Conservation (phyloP, 2,113 vertebrate genomes). For the Chaetorhynchus papuensis region DNA sequence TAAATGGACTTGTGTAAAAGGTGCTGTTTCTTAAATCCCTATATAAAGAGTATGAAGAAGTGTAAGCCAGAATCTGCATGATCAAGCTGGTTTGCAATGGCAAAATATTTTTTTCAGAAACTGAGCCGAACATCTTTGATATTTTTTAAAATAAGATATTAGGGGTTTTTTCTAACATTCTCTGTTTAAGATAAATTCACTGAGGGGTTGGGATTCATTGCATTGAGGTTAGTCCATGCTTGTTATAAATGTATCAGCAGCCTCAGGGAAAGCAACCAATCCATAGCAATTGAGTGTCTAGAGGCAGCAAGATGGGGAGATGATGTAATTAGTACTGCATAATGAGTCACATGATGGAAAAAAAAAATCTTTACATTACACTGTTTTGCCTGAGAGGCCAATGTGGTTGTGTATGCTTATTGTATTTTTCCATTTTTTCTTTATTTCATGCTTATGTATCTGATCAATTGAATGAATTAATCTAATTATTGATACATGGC, state of each 20-base stretch:
- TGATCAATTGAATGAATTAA: neutral
- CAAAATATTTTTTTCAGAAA: neutral
- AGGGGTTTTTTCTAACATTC: neutral
- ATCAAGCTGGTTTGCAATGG: neutral
- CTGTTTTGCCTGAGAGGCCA: neutral
- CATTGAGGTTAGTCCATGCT: neutral
- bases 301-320: neutral
- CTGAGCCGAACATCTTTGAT: neutral
- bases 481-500: neutral
- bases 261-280: neutral
- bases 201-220: neutral
- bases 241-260: neutral
- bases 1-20: neutral
- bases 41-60: neutral
- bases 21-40: neutral
- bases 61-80: neutral
- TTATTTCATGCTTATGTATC: neutral
- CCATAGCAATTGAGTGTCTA: neutral
- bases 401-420: neutral
- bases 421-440: neutral
- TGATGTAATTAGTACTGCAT: neutral
- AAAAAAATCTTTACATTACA: neutral
- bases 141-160: neutral
- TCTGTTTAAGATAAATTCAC: neutral
- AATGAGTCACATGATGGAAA: neutral